Base-by-base conservation (phyloP, 35 echinoderm and acorn worm genomes). In the Lytechinus variegatus region DNA sequence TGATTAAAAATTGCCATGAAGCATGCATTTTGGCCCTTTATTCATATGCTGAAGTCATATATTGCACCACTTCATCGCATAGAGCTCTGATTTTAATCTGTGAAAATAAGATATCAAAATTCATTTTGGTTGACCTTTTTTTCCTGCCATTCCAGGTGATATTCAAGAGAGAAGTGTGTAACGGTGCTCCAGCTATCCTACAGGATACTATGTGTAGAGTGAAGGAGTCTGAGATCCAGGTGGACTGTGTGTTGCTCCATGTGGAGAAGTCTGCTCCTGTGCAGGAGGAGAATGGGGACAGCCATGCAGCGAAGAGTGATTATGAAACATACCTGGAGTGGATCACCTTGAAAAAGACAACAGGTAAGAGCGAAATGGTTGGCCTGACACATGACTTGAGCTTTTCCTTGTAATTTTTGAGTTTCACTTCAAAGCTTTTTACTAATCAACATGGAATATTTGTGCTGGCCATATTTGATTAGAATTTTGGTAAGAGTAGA, bases 201-300 rank as follows among this genome's bases (percentile, higher is more conserved):
- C 87, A 90, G 87, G 87, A 95, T 91, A 54, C 86, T 54, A 60
- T 27, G 24, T 29, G 44, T 12, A 53, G 57, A 12, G 33, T 24
- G 19, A 60, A 86, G 55, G 94, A 56, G 28, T 52, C 61, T 54
- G 29, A 54, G 44, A 24, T 28, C 13, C 61, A 24, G 9, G 55
- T 96, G 11, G 52, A 96, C 56, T 96, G 96, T 56, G 27, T 96
- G 21, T 60, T 96, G 28, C 87, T 96, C 8, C 94, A 94, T 54
- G 91, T 96, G 9, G 96, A 95, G 87, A 89, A 95, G 87, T 91
- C 33, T 12, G 53, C 14, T 9, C 14, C 19, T 4, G 60, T 21
- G 52, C 8, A 86, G 52, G 61, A 96, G n/a, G 92, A 53, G 28
- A 96, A 19, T 51, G 86, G 61, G 54, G 27, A 27, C 24, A 86